Evolutionary conservation across 2,888 invertebrate genomes (phyloP).

Genomic region (Pristionchus arcanus): DNA sequence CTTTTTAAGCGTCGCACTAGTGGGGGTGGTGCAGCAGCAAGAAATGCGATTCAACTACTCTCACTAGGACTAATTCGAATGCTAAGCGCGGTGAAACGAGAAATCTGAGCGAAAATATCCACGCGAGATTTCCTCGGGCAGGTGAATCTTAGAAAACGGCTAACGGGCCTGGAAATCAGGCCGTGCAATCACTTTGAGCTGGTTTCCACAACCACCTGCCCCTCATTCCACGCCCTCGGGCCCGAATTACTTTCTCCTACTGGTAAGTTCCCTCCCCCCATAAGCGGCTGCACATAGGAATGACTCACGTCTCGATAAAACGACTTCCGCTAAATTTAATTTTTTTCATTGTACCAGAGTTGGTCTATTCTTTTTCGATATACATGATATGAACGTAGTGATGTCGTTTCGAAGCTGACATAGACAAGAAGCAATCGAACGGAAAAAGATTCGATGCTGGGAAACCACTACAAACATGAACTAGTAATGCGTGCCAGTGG

Average conservation of each 20-base stretch:
- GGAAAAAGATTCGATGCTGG: neutral
- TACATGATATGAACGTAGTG: no score
- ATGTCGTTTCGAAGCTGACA: no score
- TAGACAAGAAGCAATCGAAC: neutral
- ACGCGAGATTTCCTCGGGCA: neutral
- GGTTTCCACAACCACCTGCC: neutral
- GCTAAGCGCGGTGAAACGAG: neutral
- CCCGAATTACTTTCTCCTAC: neutral
- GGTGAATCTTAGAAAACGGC: neutral
- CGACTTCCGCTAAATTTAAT: no score
- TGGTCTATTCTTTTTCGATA: no score
- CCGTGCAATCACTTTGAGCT: neutral
- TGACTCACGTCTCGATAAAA: neutral
- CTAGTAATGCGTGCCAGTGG: neutral
- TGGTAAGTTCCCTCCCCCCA: neutral
- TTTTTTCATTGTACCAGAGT: no score
- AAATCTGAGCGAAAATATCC: neutral
- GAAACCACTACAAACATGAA: neutral
- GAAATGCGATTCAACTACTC: neutral
- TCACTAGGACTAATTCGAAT: neutral
- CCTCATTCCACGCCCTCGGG: neutral
- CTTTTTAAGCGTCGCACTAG: neutral
- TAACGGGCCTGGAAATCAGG: neutral
- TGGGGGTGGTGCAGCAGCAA: neutral
- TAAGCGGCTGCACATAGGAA: neutral